A percentile compares a stretch with the other conserved stretches of the same genome.
Evolutionary conservation across 2,888 invertebrate species (phyloP).

Genomic region (Andrena fulva): DNA sequence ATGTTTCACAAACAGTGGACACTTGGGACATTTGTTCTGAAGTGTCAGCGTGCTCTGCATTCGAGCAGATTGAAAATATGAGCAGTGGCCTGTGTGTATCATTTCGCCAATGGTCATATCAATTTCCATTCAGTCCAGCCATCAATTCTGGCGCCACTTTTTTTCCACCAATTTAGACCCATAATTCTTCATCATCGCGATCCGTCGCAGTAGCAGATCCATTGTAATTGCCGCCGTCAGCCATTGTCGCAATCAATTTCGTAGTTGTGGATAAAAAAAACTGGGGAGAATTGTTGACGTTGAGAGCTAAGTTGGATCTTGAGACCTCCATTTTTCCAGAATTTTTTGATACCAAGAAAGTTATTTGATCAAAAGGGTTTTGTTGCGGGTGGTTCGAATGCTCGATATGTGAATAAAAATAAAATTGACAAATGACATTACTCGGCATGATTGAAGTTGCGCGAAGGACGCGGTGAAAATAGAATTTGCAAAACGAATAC

Average conservation of each 20-base stretch:
- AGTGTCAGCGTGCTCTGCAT: neutral
- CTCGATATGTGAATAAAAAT: no score
- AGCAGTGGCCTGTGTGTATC: neutral
- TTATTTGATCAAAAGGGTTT: no score
- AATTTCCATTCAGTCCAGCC: neutral
- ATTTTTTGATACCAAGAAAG: no score
- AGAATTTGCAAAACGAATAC: no score
- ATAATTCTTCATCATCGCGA: neutral
- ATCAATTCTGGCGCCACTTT: neutral
- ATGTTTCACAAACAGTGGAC: neutral
- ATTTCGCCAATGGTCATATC: slow-evolving; percentile 1
- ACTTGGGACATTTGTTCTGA: neutral
- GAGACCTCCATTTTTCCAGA: no score
- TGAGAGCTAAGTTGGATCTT: no score
- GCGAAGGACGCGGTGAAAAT: no score
- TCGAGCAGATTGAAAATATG: neutral
- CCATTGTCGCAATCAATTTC: neutral
- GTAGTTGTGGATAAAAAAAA: neutral
- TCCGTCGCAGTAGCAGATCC: neutral
- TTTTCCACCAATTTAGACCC: neutral
- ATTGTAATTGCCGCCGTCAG: neutral
- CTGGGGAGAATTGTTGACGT: neutral
- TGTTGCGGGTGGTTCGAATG: no score
- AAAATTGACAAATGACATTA: no score
- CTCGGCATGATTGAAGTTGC: no score